A percentile compares a stretch with the other conserved stretches of the same genome.
These are phyloP conservation scores for Pristis pectinata DNA, from an alignment of 2,797 vertebrate species.

Conservation along the genomic window DNA sequence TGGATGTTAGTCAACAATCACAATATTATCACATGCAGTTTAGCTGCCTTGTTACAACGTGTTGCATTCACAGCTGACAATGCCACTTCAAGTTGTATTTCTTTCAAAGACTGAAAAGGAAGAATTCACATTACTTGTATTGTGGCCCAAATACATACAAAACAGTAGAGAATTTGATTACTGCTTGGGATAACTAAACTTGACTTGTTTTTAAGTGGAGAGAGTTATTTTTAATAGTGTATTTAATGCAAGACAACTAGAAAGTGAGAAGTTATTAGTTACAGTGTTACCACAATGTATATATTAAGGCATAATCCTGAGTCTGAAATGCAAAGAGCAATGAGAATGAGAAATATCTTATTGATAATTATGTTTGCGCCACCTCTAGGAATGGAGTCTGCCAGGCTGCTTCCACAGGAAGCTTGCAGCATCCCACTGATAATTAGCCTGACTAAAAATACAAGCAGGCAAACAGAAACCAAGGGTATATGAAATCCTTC, in stretches of 20 bases:
- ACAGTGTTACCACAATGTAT: too few relatives aligned
- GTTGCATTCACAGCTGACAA: not conserved
- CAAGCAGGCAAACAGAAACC: not conserved
- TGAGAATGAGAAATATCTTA: not conserved
- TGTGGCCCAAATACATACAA: too few relatives aligned
- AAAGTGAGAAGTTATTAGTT: not conserved
- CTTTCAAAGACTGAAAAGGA: not conserved
- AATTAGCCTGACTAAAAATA: not conserved
- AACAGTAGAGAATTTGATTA: not conserved
- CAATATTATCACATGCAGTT: not conserved
- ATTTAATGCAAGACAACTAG: not conserved
- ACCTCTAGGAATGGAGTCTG: not conserved
- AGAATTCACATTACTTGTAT: not conserved
- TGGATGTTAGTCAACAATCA: not conserved
- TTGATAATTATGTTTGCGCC: not conserved
- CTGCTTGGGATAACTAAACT: not conserved
- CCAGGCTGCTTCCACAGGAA: not conserved
- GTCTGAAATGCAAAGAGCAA: not conserved
- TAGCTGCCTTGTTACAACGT: not conserved
- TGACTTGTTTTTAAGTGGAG: not conserved
- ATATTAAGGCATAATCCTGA: not conserved
- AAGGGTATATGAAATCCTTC: not conserved
- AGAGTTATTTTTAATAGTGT: not conserved
- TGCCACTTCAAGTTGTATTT: not conserved
- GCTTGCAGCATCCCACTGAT: not conserved